Base-by-base conservation (phyloP, 2,113 vertebrate species). In the Telmatochromis brichardi region DNA sequence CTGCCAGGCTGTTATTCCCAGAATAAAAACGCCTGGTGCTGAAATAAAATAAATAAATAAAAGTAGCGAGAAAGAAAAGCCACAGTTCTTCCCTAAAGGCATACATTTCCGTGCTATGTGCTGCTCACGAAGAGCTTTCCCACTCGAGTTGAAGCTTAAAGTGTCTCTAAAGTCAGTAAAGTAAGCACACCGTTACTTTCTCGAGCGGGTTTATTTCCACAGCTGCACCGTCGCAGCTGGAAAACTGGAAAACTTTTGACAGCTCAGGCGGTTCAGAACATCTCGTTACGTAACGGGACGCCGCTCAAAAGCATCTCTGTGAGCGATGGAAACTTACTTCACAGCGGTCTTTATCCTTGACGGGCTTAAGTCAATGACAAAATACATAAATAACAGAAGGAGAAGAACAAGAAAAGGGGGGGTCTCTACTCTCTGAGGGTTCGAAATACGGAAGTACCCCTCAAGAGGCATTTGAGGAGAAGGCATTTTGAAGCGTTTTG, bases 211-310 rank as follows among this genome's bases (percentile, higher is more conserved):
- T 85, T 9, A 73, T 45, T 78, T 87, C 35, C 63, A 80, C 78
- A n/a, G 76, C 76, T 60, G 60, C 40, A 26, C 3, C 13, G 51
- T 55, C 51, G 71, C 58, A 33, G 76, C 23, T 78, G 65, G 87
- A 2, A 47, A 83, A 93, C n/a, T 78, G 68, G 85, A 2, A 47
- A 83, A 93, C 91, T 88, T 93, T 92, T 92, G 81, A 91, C 91
- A 89, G 86, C 4, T 19, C 60, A 4, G 21, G n/a, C 73, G 60
- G 63, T 55, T 11, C 23, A 82, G 63, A 89, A 89, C 90, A 86
- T 92, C 81, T 85, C 85, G 88, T 95, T 93, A 95, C 78, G 90
- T 90, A 94, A 95, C 81, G 63, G 35, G 54, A 91, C 84, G 54
- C 86, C 45, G 21, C 37, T n/a, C 15, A 47, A 50, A 76, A 82